Evolutionary conservation across 2,797 vertebrate species (phyloP).

Genomic region (Aythya fuligula): DNA sequence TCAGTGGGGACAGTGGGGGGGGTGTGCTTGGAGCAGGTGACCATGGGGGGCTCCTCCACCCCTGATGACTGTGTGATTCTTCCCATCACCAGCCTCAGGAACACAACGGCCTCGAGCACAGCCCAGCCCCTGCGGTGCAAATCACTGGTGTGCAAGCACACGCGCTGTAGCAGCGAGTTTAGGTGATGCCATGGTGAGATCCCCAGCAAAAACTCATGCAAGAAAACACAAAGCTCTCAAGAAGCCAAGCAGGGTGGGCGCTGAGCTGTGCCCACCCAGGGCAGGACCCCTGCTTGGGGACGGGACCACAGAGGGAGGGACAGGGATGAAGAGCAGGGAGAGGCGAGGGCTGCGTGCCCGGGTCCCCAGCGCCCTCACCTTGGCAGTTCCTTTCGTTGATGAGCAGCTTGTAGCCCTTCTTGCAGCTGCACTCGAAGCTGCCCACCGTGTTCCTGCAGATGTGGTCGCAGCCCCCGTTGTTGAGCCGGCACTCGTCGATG

Average conservation of each 20-base stretch:
- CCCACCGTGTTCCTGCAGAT: slow-evolving; percentile 97
- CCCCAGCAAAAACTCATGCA: not conserved
- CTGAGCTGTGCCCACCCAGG: not conserved
- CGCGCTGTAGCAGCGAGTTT: not conserved
- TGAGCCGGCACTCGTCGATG: slow-evolving; percentile 94
- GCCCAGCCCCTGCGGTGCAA: not conserved
- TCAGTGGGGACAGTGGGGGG: too few species aligned
- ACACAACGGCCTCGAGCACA: not conserved
- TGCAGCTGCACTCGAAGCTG: slow-evolving; percentile 98
- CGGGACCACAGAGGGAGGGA: not conserved
- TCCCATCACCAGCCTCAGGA: not conserved
- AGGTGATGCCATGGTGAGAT: fast-evolving
- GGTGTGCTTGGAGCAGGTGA: too few species aligned
- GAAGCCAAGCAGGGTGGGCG: not conserved
- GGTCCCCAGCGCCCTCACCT: slow-evolving; percentile 79
- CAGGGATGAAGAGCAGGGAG: not conserved
- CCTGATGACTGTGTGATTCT: not conserved
- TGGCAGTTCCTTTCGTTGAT: slow-evolving; percentile 97
- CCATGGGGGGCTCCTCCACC: too few species aligned
- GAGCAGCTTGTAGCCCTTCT: slow-evolving; percentile 97
- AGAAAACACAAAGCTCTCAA: not conserved
- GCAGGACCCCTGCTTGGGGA: not conserved
- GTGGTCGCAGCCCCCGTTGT: slow-evolving; percentile 96
- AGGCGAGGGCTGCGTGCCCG: not conserved
- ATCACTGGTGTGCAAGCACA: not conserved